These are phyloP conservation scores for Pocillopora meandrina DNA, from an alignment of 92 coral and sea anemone species.

Conservation along the genomic window DNA sequence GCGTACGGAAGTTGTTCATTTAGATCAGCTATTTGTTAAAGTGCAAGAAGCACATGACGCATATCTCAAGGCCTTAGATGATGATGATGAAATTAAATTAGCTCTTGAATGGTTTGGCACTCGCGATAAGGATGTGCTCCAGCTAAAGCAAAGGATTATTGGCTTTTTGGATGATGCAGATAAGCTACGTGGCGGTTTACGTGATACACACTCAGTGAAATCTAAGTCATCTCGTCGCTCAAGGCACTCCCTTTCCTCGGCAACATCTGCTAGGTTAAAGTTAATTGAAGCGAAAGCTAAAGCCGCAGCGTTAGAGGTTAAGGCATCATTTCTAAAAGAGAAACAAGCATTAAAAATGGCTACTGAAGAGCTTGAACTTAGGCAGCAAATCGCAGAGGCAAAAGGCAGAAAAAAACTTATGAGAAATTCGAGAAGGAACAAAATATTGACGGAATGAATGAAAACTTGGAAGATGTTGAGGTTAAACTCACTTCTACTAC, in stretches of 20 bases:
- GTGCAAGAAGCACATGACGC: conserved; percentile 29
- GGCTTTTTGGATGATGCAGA: conserved; percentile 12
- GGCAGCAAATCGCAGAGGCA: conserved; percentile 36
- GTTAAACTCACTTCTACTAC: conserved; percentile 9
- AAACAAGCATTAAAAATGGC: conserved; percentile 22
- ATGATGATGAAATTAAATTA: not conserved
- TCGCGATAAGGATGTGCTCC: conserved; percentile 38
- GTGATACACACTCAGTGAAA: conserved; percentile 18
- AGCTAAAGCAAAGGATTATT: conserved; percentile 45
- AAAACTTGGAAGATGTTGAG: conserved; percentile 6
- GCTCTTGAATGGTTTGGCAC: conserved; percentile 26
- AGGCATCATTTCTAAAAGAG: conserved; percentile 31
- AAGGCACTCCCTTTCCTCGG: conserved; percentile 1
- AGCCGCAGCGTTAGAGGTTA: conserved; percentile 42
- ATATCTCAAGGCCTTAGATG: conserved; percentile 4
- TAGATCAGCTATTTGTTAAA: conserved; percentile 34
- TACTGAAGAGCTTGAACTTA: conserved; percentile 51
- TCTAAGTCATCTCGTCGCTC: conserved; percentile 12
- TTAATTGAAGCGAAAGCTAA: not conserved
- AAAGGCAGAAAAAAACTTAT: conserved; percentile 52
- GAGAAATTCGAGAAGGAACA: conserved; percentile 50
- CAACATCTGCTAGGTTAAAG: conserved; percentile 1
- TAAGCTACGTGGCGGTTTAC: not conserved
- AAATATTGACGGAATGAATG: conserved; percentile 24
- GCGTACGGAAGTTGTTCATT: conserved; percentile 35